Evolutionary conservation across 2,888 invertebrate genomes (phyloP).

Genomic region (Altica lythri): DNA sequence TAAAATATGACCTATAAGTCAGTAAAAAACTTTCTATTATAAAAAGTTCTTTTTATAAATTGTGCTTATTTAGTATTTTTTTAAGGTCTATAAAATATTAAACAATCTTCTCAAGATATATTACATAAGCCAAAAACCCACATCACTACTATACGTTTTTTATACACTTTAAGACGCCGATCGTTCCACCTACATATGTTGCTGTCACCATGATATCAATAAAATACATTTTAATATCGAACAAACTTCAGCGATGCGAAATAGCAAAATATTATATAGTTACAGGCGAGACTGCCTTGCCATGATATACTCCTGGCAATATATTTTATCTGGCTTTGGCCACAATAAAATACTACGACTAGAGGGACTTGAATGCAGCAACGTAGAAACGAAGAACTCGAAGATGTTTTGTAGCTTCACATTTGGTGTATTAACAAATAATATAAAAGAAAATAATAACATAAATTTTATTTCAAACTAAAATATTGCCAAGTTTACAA

Average conservation of each 20-base stretch:
- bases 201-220: conserved; percentile 26
- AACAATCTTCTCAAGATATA: conserved; percentile 3
- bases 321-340: conserved; percentile 26
- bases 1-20: no score
- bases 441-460: no score
- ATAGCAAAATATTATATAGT: conserved; percentile 23
- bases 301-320: conserved; percentile 23
- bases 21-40: no score
- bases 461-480: no score
- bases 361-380: conserved; percentile 1
- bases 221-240: conserved; percentile 30
- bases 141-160: conserved; percentile 20
- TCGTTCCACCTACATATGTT: conserved; percentile 23
- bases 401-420: no score
- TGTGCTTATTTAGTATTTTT: no score
- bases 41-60: no score
- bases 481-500: no score
- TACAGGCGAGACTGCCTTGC: conserved; percentile 14
- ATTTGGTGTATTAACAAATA: no score
- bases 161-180: conserved; percentile 15
- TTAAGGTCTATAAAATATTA: background rate
- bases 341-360: conserved; percentile 28
- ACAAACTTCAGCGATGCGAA: conserved; percentile 16
- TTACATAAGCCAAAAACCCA: conserved; percentile 9
- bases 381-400: no score